phyloP scores from a whole-genome alignment of 1,140 invertebrate species.

The Bombus picipes region DNA sequence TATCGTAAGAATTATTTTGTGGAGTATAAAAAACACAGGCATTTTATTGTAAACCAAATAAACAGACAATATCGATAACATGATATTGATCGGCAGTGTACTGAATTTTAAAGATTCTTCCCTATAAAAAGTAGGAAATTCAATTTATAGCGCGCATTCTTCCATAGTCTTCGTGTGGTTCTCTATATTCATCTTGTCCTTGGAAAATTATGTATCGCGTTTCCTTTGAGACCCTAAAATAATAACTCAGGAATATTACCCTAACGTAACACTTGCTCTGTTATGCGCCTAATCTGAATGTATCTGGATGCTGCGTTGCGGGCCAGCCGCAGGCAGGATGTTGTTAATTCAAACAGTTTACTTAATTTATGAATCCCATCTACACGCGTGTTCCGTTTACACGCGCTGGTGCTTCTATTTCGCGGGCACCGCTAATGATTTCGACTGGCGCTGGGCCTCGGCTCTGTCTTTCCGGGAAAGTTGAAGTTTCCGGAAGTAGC shows the following conservation, averaged over 20 bases:
- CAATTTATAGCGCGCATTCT: no score
- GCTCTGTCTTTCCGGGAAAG: conserved; percentile 20
- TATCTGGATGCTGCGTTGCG: neutral
- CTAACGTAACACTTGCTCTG: neutral
- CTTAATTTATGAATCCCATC: conserved; percentile 26
- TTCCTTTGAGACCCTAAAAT: neutral
- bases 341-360: conserved; percentile 29
- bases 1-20: no score
- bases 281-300: conserved; percentile 13
- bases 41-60: no score
- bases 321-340: neutral
- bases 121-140: no score
- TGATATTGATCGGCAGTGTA: no score
- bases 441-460: neutral
- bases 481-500: conserved; percentile 21
- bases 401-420: neutral
- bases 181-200: no score
- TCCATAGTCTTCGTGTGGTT: no score
- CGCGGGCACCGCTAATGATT: conserved; percentile 3
- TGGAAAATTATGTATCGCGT: neutral
- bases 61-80: no score
- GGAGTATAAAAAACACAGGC: no score
- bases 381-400: neutral
- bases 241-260: neutral
- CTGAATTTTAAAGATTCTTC: no score